Conservation (phyloP, 2,888 invertebrate genomes). For the Agriotes lineatus region DNA sequence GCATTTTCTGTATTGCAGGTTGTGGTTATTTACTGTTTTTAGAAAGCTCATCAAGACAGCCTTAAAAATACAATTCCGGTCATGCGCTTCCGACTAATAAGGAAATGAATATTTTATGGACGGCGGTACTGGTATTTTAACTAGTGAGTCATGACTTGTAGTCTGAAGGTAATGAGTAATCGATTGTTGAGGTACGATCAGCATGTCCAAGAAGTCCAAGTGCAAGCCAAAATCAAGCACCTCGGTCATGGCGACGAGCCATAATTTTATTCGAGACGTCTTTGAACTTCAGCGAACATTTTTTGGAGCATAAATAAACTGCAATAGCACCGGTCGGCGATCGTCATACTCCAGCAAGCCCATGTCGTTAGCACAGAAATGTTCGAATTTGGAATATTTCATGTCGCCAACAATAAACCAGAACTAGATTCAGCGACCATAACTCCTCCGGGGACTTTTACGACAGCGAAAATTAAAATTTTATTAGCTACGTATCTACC, state of each 20-base stretch:
- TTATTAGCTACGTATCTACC: slow-evolving; percentile 5
- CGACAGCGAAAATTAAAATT: slow-evolving; percentile 9
- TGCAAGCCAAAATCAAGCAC: slow-evolving; percentile 31
- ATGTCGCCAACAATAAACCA: slow-evolving; percentile 10
- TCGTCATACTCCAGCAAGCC: slow-evolving; percentile 26
- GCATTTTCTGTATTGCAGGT: too few species aligned
- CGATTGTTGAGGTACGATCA: neutral
- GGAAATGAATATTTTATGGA: slow-evolving; percentile 5
- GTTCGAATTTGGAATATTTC: slow-evolving; percentile 16
- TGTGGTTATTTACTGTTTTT: too few species aligned
- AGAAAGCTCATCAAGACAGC: too few species aligned
- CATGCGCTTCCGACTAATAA: slow-evolving; percentile 2
- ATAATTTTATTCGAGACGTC: slow-evolving; percentile 20
- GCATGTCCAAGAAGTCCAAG: slow-evolving; percentile 19
- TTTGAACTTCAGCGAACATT: slow-evolving; percentile 32
- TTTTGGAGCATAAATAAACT: slow-evolving; percentile 37
- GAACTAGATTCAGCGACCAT: neutral
- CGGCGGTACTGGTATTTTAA: neutral
- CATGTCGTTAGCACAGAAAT: slow-evolving; percentile 17
- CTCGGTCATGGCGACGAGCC: slow-evolving; percentile 32
- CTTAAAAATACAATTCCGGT: neutral
- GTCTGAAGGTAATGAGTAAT: neutral
- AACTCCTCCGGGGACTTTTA: slow-evolving; percentile 5
- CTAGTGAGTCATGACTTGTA: neutral
- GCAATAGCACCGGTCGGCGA: slow-evolving; percentile 14